Base-by-base conservation (phyloP, 2,888 invertebrate species). In the Eumerus sabulonum region DNA sequence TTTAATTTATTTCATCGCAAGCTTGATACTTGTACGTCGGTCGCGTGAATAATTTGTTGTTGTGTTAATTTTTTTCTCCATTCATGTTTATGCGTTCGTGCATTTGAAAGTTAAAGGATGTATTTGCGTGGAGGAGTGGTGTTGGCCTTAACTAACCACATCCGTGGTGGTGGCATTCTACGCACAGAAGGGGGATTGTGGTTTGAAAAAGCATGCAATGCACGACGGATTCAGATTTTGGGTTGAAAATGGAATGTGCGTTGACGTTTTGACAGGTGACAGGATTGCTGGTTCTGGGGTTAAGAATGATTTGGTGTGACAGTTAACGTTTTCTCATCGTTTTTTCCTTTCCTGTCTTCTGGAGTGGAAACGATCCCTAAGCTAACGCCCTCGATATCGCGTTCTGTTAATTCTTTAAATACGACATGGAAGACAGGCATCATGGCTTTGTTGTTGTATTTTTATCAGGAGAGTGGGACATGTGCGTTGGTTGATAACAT, bases 211-310 rank as follows among this genome's bases (percentile, higher is more conserved):
- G 7, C 7, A 7, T 27, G 27, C 27, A 27, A 7, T 2, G 27
- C 7, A 27, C 27, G 27, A 14, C 19, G 40, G 13, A 1, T 11
- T 19, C 17, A 48, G 56, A 42, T 64, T 64, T 63, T 36, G 9
- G 57, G 67, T 67, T 77, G 63, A 45, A 54, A 73, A 77, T 73
- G 57, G 62, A 40, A 40, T 40, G 40, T 40, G 47, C 53, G 77
- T 63, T 73, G 77, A 77, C 73, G 67, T 68, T 59, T 73, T 73
- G 77, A 77, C 77, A 77, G 77, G 73, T 77, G 73, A 59, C 73
- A 73, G 56, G 27, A 16, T 57, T 72, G 67, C 47, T 76, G 67
- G 42, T 42, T 67, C 42, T 62, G 56, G 66, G 59, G 77, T 77
- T 77, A 59, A 38, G 42, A 51, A 73, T 68, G 67, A 62, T 51